A percentile compares a stretch with the other conserved stretches of the same genome.
These are phyloP conservation scores for Eurytoma californica DNA, from an alignment of 2,888 invertebrate species.

Conservation along the genomic window DNA sequence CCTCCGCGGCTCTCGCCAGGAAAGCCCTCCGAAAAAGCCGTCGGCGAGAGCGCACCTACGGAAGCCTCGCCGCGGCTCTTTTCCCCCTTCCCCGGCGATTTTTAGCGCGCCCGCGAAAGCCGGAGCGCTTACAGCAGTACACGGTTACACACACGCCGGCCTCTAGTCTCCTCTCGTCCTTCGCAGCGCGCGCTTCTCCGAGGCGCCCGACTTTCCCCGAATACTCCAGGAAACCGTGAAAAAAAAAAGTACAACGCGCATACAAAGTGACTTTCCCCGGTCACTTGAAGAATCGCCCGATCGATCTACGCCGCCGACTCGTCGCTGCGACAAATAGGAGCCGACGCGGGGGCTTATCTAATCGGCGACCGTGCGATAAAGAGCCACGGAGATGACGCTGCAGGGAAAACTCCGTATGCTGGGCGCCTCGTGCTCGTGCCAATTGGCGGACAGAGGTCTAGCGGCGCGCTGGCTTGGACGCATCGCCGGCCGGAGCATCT, in stretches of 20 bases:
- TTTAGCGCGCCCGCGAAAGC: slow-evolving; percentile 7
- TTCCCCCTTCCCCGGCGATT: slow-evolving; percentile 16
- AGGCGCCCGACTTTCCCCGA: neutral
- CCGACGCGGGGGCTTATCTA: neutral
- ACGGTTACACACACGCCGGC: slow-evolving; percentile 11
- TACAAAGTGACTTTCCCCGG: too few species aligned
- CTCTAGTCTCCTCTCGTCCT: slow-evolving; percentile 62
- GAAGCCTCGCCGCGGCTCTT: neutral
- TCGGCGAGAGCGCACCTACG: neutral
- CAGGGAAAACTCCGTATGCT: slow-evolving; percentile 64
- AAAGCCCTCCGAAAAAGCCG: neutral
- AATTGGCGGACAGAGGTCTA: slow-evolving; percentile 32
- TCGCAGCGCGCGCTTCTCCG: slow-evolving; percentile 50
- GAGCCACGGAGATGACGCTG: slow-evolving; percentile 61
- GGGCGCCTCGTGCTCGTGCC: slow-evolving; percentile 17
- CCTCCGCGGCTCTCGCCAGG: too few species aligned
- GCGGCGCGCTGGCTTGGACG: slow-evolving; percentile 56
- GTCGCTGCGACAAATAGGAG: too few species aligned
- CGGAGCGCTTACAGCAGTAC: slow-evolving; percentile 8
- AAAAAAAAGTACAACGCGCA: neutral
- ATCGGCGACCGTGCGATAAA: neutral
- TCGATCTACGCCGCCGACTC: too few species aligned
- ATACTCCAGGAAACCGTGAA: neutral
- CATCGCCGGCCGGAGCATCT: slow-evolving; percentile 63
- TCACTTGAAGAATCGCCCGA: too few species aligned